Conservation (phyloP, 2,113 vertebrate genomes). For the Pedetes capensis region DNA sequence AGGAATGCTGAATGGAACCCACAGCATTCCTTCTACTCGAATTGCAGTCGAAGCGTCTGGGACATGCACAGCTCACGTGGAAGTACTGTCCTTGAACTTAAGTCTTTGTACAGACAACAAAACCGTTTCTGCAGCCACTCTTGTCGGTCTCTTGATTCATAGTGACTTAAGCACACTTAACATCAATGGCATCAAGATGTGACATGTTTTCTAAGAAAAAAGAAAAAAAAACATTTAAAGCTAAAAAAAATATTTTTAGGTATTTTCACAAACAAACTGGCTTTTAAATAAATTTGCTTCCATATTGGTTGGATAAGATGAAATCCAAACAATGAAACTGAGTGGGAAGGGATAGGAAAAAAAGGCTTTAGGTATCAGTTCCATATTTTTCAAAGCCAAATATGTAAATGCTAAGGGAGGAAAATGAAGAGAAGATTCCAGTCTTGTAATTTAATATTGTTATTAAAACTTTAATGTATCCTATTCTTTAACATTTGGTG, state of each 20-base stretch:
- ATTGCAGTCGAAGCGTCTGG: constrained; percentile 85
- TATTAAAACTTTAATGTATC: constrained; percentile 95
- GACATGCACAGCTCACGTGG: constrained; percentile 89
- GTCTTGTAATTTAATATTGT: constrained; percentile 97
- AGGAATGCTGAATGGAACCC: constrained; percentile 84
- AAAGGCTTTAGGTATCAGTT: constrained; percentile 90
- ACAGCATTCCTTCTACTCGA: constrained; percentile 86
- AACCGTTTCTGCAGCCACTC: constrained; percentile 91
- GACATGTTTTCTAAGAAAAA: constrained; percentile 93
- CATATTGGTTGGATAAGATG: constrained; percentile 91
- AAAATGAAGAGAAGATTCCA: constrained; percentile 86
- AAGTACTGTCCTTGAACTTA: constrained; percentile 86
- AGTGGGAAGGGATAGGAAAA: constrained; percentile 79
- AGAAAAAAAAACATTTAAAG: constrained; percentile 85
- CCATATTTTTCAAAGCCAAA: constrained; percentile 97
- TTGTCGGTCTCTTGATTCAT: constrained; percentile 93
- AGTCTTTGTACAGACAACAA: constrained; percentile 88
- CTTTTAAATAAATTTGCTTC: constrained; percentile 99
- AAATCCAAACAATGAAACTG: constrained; percentile 82
- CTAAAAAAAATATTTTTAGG: constrained; percentile 97
- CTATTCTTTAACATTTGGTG: constrained; percentile 98
- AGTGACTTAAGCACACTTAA: constrained; percentile 99
- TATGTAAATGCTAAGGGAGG: constrained; percentile 89
- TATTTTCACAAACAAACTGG: constrained; percentile 99
- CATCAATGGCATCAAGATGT: constrained; percentile 97